Conservation (phyloP, 2,113 vertebrate genomes). For the Leucosticte australis region DNA sequence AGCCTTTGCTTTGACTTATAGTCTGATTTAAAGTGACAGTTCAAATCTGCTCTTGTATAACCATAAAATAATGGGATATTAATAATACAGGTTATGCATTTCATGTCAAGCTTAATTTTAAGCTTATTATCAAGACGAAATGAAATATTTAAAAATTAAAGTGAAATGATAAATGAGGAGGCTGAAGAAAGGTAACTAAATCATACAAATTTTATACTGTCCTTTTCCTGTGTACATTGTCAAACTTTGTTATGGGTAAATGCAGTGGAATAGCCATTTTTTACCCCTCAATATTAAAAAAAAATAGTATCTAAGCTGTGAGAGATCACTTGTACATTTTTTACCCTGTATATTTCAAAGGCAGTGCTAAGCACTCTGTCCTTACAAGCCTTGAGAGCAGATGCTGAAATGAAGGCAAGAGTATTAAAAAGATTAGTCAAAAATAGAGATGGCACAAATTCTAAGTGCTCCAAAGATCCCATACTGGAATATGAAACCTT, state of each 20-base stretch:
- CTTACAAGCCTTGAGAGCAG: background rate
- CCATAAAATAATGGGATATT: slow-evolving; percentile 54
- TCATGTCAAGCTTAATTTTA: slow-evolving; percentile 40
- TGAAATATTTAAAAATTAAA: slow-evolving; percentile 57
- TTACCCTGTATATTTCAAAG: background rate
- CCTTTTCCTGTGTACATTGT: background rate
- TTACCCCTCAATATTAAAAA: background rate
- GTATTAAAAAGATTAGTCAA: slow-evolving; percentile 7
- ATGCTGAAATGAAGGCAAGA: background rate
- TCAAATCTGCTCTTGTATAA: slow-evolving; percentile 54
- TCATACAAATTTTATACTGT: background rate
- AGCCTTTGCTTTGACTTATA: slow-evolving; percentile 32
- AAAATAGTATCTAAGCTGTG: background rate
- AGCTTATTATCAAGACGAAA: slow-evolving; percentile 35
- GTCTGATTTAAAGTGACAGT: slow-evolving; percentile 58
- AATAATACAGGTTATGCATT: slow-evolving; percentile 62
- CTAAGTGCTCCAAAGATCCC: background rate
- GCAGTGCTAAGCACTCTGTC: background rate
- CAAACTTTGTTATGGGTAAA: background rate
- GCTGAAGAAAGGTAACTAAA: slow-evolving; percentile 11
- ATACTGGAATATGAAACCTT: background rate
- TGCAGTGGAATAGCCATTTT: background rate
- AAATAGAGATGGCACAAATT: background rate
- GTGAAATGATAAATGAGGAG: slow-evolving; percentile 16
- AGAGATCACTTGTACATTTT: background rate